Evolutionary conservation across 2,888 invertebrate genomes (phyloP).

Genomic region (Pherbina coryleti): DNA sequence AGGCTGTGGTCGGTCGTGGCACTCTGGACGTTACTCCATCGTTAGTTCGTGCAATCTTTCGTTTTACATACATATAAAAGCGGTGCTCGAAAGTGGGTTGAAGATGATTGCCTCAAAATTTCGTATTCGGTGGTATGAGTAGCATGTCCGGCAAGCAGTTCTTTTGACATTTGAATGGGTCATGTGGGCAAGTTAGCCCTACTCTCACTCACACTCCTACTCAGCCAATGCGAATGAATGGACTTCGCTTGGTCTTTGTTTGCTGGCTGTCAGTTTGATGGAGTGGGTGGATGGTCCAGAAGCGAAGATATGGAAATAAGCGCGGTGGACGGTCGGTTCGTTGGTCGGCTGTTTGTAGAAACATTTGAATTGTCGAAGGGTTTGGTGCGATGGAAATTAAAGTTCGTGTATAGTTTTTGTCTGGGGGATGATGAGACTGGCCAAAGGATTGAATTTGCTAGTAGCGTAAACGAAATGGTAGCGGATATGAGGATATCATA

Average conservation of each 20-base stretch:
- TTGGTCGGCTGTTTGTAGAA: conserved; percentile 21
- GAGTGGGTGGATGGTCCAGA: background rate
- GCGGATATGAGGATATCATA: conserved; percentile 11
- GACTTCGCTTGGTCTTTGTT: conserved; percentile 5
- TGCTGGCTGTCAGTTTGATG: conserved; percentile 16
- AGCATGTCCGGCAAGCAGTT: conserved; percentile 12
- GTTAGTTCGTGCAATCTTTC: background rate
- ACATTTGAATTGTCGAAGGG: conserved; percentile 1
- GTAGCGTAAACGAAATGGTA: background rate
- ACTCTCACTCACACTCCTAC: background rate
- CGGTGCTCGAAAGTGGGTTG: conserved; percentile 11
- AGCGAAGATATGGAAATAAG: conserved; percentile 20
- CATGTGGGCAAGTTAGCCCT: conserved; percentile 20
- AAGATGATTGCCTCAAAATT: conserved; percentile 29
- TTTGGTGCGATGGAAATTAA: conserved; percentile 11
- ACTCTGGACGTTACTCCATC: background rate
- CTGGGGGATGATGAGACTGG: background rate
- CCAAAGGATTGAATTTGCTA: conserved; percentile 11
- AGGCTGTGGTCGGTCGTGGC: background rate
- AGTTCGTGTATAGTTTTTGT: background rate
- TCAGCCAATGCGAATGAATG: conserved; percentile 6
- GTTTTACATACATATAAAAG: background rate
- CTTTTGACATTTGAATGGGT: conserved; percentile 28
- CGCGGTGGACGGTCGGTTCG: conserved; percentile 15
- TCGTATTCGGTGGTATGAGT: background rate